A percentile compares a stretch with the other conserved stretches of the same genome.
Conservation (phyloP, 2,113 vertebrate genomes). For the Nettapus auritus region DNA sequence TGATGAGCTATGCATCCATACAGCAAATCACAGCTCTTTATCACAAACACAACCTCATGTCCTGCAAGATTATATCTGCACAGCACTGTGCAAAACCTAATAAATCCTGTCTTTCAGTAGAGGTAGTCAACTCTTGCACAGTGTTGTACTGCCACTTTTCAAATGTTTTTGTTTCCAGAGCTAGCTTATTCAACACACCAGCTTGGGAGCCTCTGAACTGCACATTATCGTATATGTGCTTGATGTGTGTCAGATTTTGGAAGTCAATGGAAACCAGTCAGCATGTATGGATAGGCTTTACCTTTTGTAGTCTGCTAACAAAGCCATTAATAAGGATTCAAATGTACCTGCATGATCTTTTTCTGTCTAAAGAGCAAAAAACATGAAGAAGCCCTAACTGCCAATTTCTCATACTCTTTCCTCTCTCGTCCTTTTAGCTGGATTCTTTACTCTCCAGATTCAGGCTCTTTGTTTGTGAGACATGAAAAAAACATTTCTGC, state of each 20-base stretch:
- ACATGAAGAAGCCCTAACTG: not conserved
- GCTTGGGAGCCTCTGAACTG: not conserved
- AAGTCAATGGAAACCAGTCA: not conserved
- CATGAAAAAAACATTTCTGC: not conserved
- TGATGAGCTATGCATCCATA: not conserved
- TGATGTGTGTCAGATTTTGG: not conserved
- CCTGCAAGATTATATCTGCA: not conserved
- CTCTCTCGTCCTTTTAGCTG: not conserved
- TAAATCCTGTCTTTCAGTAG: not conserved
- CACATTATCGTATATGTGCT: not conserved
- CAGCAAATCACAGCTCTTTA: not conserved
- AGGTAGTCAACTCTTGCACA: not conserved
- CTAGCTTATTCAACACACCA: not conserved
- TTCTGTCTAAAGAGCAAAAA: not conserved
- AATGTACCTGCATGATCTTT: not conserved
- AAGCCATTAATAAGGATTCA: not conserved
- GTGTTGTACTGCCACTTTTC: not conserved
- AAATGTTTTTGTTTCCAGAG: not conserved
- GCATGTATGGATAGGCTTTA: not conserved
- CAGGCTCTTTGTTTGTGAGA: not conserved
- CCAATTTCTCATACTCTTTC: not conserved
- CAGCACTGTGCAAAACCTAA: not conserved
- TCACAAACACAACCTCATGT: not conserved
- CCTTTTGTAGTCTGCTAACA: not conserved
- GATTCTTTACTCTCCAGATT: not conserved